Evolutionary conservation across 2,888 invertebrate species (phyloP).

Genomic region (Synergus japonicus): DNA sequence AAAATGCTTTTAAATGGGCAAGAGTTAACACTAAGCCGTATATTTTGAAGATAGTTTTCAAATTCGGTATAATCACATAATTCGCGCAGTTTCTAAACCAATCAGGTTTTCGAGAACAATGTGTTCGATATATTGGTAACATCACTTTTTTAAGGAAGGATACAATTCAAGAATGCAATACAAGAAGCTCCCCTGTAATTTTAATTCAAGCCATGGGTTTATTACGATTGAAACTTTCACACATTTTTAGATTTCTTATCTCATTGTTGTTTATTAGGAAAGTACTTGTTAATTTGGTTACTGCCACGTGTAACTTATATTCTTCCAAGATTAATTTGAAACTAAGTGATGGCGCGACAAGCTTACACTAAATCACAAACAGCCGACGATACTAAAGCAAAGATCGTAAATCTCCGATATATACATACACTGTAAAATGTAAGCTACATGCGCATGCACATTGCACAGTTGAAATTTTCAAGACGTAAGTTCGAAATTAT

Average conservation of each 20-base stretch:
- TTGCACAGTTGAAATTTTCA: conserved; percentile 37
- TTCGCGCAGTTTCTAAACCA: too few relatives aligned
- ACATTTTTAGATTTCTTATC: neutral
- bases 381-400: conserved; percentile 33
- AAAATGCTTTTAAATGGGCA: too few relatives aligned
- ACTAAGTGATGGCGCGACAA: conserved; percentile 33
- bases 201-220: neutral
- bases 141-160: too few relatives aligned
- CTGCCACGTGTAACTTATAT: conserved; percentile 29
- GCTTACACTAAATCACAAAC: conserved; percentile 31
- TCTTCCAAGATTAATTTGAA: conserved; percentile 35
- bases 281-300: conserved; percentile 32
- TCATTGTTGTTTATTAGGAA: conserved; percentile 11
- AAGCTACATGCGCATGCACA: neutral
- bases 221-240: neutral
- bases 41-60: too few relatives aligned
- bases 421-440: conserved; percentile 5
- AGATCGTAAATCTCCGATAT: conserved; percentile 25
- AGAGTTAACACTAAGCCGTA: too few relatives aligned
- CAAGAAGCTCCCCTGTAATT: neutral
- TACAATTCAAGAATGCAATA: neutral
- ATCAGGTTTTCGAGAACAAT: too few relatives aligned
- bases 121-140: too few relatives aligned
- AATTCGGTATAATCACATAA: too few relatives aligned
- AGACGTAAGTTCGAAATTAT: conserved; percentile 30